Percentiles rank a stretch among this genome's conserved stretches.
These are phyloP conservation scores for Zygogramma bicolorata DNA, from an alignment of 2,888 invertebrate genomes.

Conservation along the genomic window DNA sequence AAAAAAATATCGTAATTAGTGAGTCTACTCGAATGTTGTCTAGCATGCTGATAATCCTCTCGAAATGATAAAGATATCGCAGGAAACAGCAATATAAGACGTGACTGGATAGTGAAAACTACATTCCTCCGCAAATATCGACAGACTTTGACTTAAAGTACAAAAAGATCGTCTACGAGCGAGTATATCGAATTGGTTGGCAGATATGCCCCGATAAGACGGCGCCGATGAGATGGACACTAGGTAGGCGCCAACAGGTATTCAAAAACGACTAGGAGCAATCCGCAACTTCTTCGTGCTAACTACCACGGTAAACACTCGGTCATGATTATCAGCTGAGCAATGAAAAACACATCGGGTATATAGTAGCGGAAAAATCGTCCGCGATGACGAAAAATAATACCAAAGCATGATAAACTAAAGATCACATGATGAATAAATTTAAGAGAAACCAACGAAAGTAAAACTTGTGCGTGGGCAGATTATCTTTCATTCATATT, in stretches of 20 bases:
- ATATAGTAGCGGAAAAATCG: neutral
- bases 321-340: neutral
- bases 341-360: neutral
- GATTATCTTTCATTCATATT: too few species aligned
- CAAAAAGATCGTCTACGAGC: slow-evolving; percentile 2
- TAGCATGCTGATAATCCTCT: neutral
- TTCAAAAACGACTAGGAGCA: slow-evolving; percentile 45
- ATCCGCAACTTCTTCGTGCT: slow-evolving; percentile 20
- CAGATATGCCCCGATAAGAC: slow-evolving; percentile 31
- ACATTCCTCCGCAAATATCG: slow-evolving; percentile 1
- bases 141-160: neutral
- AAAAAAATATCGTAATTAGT: too few species aligned
- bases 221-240: slow-evolving; percentile 41
- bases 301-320: neutral
- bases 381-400: too few species aligned
- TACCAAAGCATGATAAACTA: too few species aligned
- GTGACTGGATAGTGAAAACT: neutral
- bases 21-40: too few species aligned
- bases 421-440: too few species aligned
- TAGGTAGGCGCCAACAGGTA: slow-evolving; percentile 48
- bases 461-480: too few species aligned
- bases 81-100: neutral
- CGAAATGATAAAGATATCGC: neutral
- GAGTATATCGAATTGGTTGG: slow-evolving; percentile 25
- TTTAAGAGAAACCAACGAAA: too few species aligned